Evolutionary conservation across 2,888 invertebrate genomes (phyloP).

Genomic region (Crematogaster levior): DNA sequence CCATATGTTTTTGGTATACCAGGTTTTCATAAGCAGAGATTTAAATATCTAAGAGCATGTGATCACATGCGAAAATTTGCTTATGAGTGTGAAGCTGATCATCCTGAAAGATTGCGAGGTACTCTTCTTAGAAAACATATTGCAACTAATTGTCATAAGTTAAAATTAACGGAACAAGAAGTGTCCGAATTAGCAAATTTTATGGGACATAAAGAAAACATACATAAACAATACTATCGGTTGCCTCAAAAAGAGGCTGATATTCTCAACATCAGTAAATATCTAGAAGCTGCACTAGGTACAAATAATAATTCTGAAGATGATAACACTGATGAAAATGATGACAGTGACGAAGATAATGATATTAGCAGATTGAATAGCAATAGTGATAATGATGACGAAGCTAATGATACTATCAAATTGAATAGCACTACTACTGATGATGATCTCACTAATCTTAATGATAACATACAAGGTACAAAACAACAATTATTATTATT

Average conservation of each 20-base stretch:
- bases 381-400: neutral
- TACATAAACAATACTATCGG: conserved; percentile 18
- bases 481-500: conserved; percentile 3
- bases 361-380: neutral
- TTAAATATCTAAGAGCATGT: conserved; percentile 34
- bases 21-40: neutral
- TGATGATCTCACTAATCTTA: neutral
- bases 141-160: conserved; percentile 24
- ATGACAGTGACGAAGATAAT: neutral
- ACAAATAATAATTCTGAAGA: neutral
- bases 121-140: conserved; percentile 33
- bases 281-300: conserved; percentile 62
- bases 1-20: conserved; percentile 22
- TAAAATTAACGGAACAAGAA: conserved; percentile 24
- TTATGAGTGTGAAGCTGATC: conserved; percentile 22
- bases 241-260: conserved; percentile 51
- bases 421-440: too few species aligned
- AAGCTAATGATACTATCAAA: too few species aligned
- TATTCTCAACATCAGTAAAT: conserved; percentile 63
- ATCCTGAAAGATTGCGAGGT: conserved; percentile 18
- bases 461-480: neutral
- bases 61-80: conserved; percentile 23
- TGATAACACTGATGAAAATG: neutral
- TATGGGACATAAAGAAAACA: conserved; percentile 24
- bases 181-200: conserved; percentile 28